Evolutionary conservation across 1,140 invertebrate species (phyloP).

Genomic region (Tribolium castaneum): DNA sequence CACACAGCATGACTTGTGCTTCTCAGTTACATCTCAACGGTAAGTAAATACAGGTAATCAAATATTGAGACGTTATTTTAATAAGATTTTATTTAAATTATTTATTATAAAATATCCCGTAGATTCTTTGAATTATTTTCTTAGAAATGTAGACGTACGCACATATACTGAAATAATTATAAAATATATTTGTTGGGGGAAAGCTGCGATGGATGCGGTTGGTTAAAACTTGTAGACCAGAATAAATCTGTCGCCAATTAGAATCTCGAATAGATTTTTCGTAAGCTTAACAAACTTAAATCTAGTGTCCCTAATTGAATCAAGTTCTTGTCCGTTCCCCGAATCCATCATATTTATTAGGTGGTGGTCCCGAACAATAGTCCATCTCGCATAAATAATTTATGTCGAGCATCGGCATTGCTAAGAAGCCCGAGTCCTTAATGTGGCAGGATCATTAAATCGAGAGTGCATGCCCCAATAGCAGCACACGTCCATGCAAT

Average conservation of each 20-base stretch:
- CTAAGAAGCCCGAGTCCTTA: not conserved
- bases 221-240: not conserved
- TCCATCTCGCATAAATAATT: slow-evolving; percentile 7
- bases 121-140: no score
- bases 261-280: not conserved
- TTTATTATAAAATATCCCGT: no score
- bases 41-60: no score
- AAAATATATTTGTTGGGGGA: no score
- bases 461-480: not conserved
- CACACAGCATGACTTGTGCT: no score
- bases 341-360: not conserved
- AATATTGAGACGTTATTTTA: no score
- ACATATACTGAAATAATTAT: no score
- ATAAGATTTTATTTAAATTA: no score
- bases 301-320: not conserved
- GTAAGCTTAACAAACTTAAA: not conserved
- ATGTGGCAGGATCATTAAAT: slow-evolving; percentile 16
- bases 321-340: not conserved
- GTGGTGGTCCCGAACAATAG: not conserved
- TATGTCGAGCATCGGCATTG: not conserved
- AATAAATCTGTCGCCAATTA: not conserved
- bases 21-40: no score
- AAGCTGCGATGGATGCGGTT: not conserved
- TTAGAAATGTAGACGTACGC: no score
- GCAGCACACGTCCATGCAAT: slow-evolving; percentile 23